Base-by-base conservation (phyloP, 30 jellyfish, hydroid and myxozoan species). In the Aurelia sp. region DNA sequence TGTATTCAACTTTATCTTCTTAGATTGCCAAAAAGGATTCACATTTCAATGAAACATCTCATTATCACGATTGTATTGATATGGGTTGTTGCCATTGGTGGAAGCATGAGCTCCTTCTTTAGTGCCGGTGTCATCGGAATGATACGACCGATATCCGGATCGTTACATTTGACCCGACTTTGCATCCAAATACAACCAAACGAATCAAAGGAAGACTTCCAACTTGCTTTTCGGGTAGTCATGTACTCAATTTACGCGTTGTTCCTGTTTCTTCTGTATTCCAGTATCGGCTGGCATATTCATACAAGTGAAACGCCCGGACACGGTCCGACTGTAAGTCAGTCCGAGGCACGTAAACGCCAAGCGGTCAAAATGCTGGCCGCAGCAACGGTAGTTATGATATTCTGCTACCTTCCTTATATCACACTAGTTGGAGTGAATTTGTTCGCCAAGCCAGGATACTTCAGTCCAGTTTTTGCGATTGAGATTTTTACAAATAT, bases 321-420 rank as follows among this genome's bases (percentile, higher is more conserved):
- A 41, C 83, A 44, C 19, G 52, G 62, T 11, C 21, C 63, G 6
- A 59, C 66, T 11, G 52, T 75, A 17, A 63, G 65, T 16, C 30
- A 62, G 33, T 76, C 89, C 16, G 80, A 53, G 27, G 68, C 59
- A 33, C 79, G 89, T 17, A 86, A 76, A 79, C 79, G 84, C 40
- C 96, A 86, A 66, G 96, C 96, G 22, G 86, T 86, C 15, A 64
- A 72, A 44, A 86, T 86, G 96, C 87, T 86, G 57, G 81, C 79
- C 3, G 70, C 74, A 4, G 96, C 96, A 13, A 86, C 96, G 17
- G 65, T 66, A 4, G 79, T 44, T 0, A 74, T 74, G 89, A 67
- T 86, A 37, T 13, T 86, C 78, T 61, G 80, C 61, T 86, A 86
- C 73, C 58, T 86, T 1, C 96, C 96, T 2, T 86, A 86, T 65